A percentile compares a stretch with the other conserved stretches of the same genome.
These are phyloP conservation scores for Darevskia nairensis DNA, from an alignment of 2,797 vertebrate genomes.

Conservation along the genomic window DNA sequence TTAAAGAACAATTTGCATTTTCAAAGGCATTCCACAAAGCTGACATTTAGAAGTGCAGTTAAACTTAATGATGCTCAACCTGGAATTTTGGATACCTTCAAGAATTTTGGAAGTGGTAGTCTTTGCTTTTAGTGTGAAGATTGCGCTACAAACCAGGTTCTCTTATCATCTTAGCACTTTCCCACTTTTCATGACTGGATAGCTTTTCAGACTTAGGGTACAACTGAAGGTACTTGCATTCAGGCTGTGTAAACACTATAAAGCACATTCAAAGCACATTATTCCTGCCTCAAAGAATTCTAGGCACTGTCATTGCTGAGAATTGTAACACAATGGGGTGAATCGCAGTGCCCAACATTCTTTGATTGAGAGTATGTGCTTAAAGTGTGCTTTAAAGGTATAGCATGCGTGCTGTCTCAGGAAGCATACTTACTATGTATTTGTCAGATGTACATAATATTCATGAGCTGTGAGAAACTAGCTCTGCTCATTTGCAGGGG, in stretches of 20 bases:
- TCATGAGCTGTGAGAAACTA: not conserved
- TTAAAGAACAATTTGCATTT: not conserved
- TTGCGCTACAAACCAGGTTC: not conserved
- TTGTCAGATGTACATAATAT: not conserved
- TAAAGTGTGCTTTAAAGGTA: no score
- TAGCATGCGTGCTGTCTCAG: no score
- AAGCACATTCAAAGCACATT: no score
- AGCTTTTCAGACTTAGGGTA: not conserved
- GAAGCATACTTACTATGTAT: not conserved
- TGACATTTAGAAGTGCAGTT: not conserved
- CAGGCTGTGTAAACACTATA: no score
- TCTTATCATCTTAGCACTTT: not conserved
- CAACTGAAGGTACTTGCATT: no score
- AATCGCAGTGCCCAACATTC: no score
- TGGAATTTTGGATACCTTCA: not conserved
- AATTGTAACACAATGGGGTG: no score
- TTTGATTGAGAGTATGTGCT: no score
- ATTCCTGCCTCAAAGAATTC: no score
- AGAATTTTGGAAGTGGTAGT: not conserved
- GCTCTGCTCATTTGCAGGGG: not conserved
- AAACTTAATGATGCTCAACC: not conserved
- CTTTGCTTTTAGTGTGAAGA: not conserved
- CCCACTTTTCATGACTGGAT: not conserved
- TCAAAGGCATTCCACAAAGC: not conserved
- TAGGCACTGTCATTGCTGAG: no score